Evolutionary conservation across 2,797 vertebrate genomes (phyloP), one percentile per base, ranked within the genome.

Genomic region (Poecilia wingei): DNA sequence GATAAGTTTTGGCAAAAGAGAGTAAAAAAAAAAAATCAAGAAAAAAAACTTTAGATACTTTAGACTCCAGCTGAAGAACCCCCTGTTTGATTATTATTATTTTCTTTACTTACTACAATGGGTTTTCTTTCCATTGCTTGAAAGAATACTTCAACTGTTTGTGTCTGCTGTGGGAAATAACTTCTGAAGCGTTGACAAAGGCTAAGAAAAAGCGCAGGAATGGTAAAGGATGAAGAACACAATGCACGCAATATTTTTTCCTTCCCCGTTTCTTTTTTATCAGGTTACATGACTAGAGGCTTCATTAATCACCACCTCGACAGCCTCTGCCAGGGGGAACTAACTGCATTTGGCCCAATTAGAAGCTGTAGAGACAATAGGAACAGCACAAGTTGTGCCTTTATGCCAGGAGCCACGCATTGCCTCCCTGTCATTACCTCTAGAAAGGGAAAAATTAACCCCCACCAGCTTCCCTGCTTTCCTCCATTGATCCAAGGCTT

Each of bases 331-430:
- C 93, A 92, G 93, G 87, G 92, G 93, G 93, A 94, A 93, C 94
- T 95, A 95, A 96, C 95, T 92, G 92, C 95, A 95, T 95, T 95
- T 93, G 92, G 92, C 92, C 95, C 95, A 95, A 96, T 96, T 96
- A 96, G 95, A 90, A 85, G 72, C 87, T 85, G 90, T 88, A 83
- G 89, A 95, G 95, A 96, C 95, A 95, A 96, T 95, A 94, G 94
- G 93, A 95, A 93, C 93, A 90, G 94, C 93, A 92, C 91, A 95
- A 96, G 95, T 95, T 95, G 91, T 89, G 92, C 93, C 87, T 95
- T 88, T 74, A 87, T 92, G 93, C 90, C 91, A 91, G 89, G 86
- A 94, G 94, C 92, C 89, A 84, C 86, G 90, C 89, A 84, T 87
- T 83, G 90, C 95, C 92, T 95, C 93, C 91, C 95, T 94, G 94